Conservation (phyloP, 2,888 invertebrate species). For the Amorpha juglandis region DNA sequence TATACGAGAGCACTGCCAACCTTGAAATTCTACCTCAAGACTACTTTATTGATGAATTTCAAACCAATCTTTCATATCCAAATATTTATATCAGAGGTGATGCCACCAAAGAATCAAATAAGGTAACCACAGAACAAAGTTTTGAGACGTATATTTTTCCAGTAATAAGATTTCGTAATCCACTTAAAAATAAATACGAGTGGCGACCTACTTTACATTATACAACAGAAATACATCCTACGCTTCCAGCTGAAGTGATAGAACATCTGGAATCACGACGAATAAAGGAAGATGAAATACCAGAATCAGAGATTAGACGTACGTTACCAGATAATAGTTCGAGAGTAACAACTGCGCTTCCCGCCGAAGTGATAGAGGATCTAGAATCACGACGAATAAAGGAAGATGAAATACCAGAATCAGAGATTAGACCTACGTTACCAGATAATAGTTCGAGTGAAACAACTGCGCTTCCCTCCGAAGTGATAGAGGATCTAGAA, state of each 20-base stretch:
- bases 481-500: background rate
- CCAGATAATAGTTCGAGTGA: background rate
- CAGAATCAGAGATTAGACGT: background rate
- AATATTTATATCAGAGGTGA: background rate
- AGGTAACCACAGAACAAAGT: background rate
- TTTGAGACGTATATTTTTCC: background rate
- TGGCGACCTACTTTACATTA: background rate
- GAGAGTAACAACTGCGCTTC: background rate
- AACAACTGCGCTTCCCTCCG: background rate
- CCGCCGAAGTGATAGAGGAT: background rate
- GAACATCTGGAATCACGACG: background rate
- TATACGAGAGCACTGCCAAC: conserved; percentile 37
- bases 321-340: background rate
- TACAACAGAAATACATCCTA: background rate
- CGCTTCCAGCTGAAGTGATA: background rate
- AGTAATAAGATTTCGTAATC: background rate
- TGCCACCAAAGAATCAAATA: background rate
- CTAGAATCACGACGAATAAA: background rate
- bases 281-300: background rate
- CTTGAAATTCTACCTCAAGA: conserved; percentile 45
- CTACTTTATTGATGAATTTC: conserved; percentile 37
- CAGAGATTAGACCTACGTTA: background rate
- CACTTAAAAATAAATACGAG: background rate
- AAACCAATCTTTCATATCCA: background rate
- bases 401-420: background rate